These are phyloP conservation scores for Leptodactylus fallax DNA, from an alignment of 2,797 vertebrate species.

Conservation along the genomic window DNA sequence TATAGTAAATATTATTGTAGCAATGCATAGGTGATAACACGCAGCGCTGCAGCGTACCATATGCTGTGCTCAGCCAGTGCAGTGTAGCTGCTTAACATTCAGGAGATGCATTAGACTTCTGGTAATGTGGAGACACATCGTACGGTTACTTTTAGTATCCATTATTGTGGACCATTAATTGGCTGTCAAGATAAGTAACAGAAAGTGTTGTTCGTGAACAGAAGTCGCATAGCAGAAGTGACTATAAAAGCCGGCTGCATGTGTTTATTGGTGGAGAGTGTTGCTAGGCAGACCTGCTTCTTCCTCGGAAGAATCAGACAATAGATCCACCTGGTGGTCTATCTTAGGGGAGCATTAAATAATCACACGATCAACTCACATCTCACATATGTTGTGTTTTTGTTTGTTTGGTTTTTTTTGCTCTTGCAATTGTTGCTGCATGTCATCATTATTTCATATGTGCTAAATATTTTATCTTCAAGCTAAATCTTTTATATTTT, in stretches of 20 bases:
- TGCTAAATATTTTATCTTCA: conserved; percentile 3
- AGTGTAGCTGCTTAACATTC: conserved; percentile 43
- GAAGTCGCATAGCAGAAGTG: background rate
- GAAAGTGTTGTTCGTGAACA: conserved; percentile 22
- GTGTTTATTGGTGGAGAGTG: conserved; percentile 49
- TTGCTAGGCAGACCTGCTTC: conserved; percentile 56
- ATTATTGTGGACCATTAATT: conserved; percentile 36
- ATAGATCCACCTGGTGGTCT: conserved; percentile 52
- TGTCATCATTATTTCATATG: conserved; percentile 19
- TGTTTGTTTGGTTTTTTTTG: background rate
- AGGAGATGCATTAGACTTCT: background rate
- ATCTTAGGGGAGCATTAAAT: conserved; percentile 41
- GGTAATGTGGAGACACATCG: background rate
- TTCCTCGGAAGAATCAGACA: conserved; percentile 29
- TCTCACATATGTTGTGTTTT: background rate
- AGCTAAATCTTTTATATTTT: background rate
- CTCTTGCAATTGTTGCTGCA: background rate
- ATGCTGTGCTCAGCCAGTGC: conserved; percentile 10
- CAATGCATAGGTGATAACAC: background rate
- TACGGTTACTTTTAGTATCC: conserved; percentile 14
- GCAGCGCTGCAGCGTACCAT: conserved; percentile 20
- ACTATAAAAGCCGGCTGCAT: background rate
- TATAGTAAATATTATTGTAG: conserved; percentile 33
- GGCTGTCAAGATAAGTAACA: conserved; percentile 26
- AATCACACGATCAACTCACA: background rate